Conservation (phyloP, 2,797 vertebrate species). For the Synanceia verrucosa region DNA sequence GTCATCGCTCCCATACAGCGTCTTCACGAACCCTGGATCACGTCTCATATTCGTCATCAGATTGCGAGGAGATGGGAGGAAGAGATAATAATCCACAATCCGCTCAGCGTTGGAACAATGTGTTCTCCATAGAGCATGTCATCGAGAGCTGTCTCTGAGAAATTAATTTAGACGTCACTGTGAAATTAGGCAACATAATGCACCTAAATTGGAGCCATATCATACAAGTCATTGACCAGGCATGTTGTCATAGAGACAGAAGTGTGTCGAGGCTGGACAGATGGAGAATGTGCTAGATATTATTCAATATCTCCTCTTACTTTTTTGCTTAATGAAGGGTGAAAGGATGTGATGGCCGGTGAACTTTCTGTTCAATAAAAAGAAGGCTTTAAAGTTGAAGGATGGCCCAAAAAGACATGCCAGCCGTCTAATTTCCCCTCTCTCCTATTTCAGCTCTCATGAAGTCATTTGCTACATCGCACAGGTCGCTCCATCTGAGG, state of each 20-base stretch:
- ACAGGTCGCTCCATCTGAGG: conserved; percentile 34
- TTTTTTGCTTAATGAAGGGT: conserved; percentile 17
- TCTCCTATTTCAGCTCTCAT: conserved; percentile 1
- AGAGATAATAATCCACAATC: conserved; percentile 3
- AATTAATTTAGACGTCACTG: no score
- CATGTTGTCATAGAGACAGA: background rate
- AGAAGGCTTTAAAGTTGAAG: conserved; percentile 21
- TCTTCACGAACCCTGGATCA: conserved; percentile 16
- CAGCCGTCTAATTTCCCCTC: background rate
- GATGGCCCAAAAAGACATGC: background rate
- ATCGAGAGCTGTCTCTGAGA: no score
- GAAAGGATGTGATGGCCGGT: conserved; percentile 4
- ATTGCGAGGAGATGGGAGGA: background rate
- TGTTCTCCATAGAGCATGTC: no score
- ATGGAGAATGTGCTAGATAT: background rate
- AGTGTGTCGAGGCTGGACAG: background rate
- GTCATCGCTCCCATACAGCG: background rate
- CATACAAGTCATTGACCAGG: background rate
- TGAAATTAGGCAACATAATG: background rate
- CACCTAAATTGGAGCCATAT: background rate
- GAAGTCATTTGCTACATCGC: conserved; percentile 21
- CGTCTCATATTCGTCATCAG: conserved; percentile 54
- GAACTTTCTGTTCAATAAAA: conserved; percentile 21
- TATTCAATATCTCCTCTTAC: background rate
- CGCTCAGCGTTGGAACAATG: background rate